Percentiles rank a stretch among this genome's conserved stretches.
Evolutionary conservation across 2,797 vertebrate species (phyloP).

Genomic region (Spinibarbus caldwelli): DNA sequence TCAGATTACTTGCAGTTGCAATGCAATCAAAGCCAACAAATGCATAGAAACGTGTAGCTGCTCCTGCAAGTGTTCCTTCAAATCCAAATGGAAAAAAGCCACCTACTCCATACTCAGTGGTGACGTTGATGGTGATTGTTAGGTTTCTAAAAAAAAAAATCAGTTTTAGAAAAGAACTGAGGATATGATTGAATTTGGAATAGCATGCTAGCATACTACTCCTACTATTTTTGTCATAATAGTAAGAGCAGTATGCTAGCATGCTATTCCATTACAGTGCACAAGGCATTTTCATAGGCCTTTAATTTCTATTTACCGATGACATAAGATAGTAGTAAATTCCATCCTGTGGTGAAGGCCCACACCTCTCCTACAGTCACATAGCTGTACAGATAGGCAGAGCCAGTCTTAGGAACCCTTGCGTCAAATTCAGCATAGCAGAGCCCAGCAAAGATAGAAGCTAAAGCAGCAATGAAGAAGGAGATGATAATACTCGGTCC

Average conservation of each 20-base stretch:
- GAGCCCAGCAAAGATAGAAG: conserved; percentile 86
- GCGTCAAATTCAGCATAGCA: conserved; percentile 87
- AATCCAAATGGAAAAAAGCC: conserved; percentile 88
- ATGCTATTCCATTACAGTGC: too few species aligned
- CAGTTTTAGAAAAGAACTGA: too few species aligned
- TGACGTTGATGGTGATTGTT: conserved; percentile 68
- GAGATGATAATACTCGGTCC: conserved; percentile 88
- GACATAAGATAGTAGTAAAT: conserved; percentile 87
- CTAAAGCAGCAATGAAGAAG: conserved; percentile 85
- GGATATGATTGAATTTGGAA: too few species aligned
- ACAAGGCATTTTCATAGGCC: background rate
- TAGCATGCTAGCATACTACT: background rate
- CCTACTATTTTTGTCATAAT: background rate
- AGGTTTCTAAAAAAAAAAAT: conserved; percentile 71
- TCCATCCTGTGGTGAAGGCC: conserved; percentile 89
- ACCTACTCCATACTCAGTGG: conserved; percentile 76
- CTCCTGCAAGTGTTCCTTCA: conserved; percentile 83
- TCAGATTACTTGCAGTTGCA: conserved; percentile 78
- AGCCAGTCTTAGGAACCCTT: conserved; percentile 85
- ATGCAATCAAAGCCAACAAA: conserved; percentile 93
- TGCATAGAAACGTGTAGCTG: conserved; percentile 89
- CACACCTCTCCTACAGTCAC: conserved; percentile 87
- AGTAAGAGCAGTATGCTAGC: background rate
- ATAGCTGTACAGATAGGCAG: conserved; percentile 90
- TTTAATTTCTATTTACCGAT: conserved; percentile 74